Evolutionary conservation across 2,888 invertebrate species (phyloP), one percentile per base, ranked within the genome.

Genomic region (Caenorhabditis imperialis): DNA sequence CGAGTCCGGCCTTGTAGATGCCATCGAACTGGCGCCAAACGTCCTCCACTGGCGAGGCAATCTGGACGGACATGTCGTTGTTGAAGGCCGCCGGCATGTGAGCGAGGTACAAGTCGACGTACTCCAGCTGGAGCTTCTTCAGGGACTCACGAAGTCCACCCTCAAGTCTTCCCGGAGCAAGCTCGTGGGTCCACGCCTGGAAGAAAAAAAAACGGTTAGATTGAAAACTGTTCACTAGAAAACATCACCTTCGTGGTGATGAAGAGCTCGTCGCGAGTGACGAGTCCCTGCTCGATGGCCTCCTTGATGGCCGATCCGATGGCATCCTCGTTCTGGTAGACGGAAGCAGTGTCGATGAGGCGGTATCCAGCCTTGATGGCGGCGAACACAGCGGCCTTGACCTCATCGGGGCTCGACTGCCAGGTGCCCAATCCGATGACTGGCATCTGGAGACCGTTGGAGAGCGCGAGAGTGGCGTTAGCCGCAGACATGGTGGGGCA

Each of bases 31-130:
- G 84, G 27, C 51, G 60, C 85, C 85, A 85, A 22, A 81, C 65
- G 23, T 82, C 78, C 48, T 84, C 84, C 10, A 84, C 81, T 22
- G 84, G 67, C 10, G 61, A 48, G 22, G 72, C 58, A 10, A 61
- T 62, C 16, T 69, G 74, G 18, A 51, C 37, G 20, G 42, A 40
- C 58, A 63, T 73, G 16, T 58, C 62, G 16, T 54, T 35, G 73
- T 78, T 42, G 38, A 78, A 70, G 16, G 70, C 91, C 81, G 94
- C 92, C 0, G 95, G 94, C 0, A 91, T 90, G 87, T 95, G 95
- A 72, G 94, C 89, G 37, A 95, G 90, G 89, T 93, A 94, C 67
- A 95, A 89, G 89, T 95, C 95, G 35, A 95, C 88, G 88, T 94
- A 94, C 53, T 93, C 92, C 72, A 94, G 87, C 65, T 92, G 92